These are phyloP conservation scores for Sphaerodactylus townsendi DNA, from an alignment of 2,113 vertebrate genomes.

Conservation along the genomic window DNA sequence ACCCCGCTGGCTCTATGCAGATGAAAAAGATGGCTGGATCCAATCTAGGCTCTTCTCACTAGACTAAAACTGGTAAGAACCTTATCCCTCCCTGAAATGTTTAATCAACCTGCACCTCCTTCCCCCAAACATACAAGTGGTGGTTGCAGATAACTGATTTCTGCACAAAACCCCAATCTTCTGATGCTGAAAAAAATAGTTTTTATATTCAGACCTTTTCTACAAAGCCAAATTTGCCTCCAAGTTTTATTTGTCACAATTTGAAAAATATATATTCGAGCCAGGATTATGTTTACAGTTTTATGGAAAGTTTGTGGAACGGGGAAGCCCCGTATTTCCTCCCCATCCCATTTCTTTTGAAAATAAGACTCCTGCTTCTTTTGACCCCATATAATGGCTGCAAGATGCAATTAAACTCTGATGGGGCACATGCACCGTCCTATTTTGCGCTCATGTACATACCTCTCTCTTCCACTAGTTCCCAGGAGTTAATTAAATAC, in stretches of 20 bases:
- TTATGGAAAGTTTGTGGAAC: slow-evolving; percentile 11
- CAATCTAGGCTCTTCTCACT: not conserved
- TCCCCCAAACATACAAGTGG: not conserved
- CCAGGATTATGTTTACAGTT: slow-evolving; percentile 20
- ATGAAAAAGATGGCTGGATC: too few relatives aligned
- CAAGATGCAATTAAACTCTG: too few relatives aligned
- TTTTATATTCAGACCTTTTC: not conserved
- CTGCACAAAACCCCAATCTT: not conserved
- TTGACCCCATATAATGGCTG: not conserved
- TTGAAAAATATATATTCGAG: not conserved
- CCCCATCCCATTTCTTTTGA: not conserved
- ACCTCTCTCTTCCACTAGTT: too few relatives aligned
- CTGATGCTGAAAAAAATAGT: not conserved
- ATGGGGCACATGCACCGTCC: too few relatives aligned
- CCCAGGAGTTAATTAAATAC: too few relatives aligned
- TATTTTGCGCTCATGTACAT: too few relatives aligned
- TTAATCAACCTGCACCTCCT: not conserved
- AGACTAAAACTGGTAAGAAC: not conserved
- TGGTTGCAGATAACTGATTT: not conserved
- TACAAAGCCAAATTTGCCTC: not conserved
- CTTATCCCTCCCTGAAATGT: not conserved
- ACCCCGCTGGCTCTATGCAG: too few relatives aligned
- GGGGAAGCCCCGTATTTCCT: not conserved
- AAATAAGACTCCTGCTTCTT: not conserved
- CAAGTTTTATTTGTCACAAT: not conserved